Evolutionary conservation across 1,140 invertebrate genomes (phyloP), one percentile per base, ranked within the genome.

Genomic region (Whitmania pigra): DNA sequence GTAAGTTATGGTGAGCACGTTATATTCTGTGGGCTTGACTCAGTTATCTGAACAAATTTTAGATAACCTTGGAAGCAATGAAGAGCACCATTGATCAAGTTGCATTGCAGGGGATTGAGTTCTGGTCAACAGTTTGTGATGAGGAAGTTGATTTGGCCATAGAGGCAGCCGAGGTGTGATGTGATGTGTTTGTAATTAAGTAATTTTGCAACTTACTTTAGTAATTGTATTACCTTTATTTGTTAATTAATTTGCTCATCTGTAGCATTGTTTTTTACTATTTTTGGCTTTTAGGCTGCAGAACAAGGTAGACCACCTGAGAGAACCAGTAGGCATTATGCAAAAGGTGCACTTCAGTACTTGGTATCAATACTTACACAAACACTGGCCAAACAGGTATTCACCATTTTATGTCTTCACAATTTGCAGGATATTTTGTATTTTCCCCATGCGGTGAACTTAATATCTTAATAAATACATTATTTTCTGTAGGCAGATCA

Each of bases 61-160:
- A 89, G 88, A 99, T 99, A 74, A 97, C 97, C 20, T 85, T 99
- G 80, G 92, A 97, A 83, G 95, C 96, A 20, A 99, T 99, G 93
- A 96, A 95, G 83, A 93, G 90, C 54, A 91, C 94, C 60, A 88
- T 90, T 72, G 94, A 98, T 84, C 93, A 97, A 76, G 89, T 99
- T 63, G 89, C 93, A 36, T 85, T 99, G 55, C 97, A 99, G 84
- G 97, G 97, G 75, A 99, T 99, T 82, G 97, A 99, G 82, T 99
- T 99, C 84, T 99, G 97, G 97, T 99, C 95, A 0, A 98, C 96
- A 79, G 95, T 99, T 0, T 96, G 95, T 79, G 97, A 99, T 84
- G 96, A 98, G 84, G 97, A 99, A 85, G 92, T 97, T 36, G 94
- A 97, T 83, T 84, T 99, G 74, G 88, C 90, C 6, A 93, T 97